Conservation (phyloP, 2,113 vertebrate genomes). For the Podilymbus podiceps region DNA sequence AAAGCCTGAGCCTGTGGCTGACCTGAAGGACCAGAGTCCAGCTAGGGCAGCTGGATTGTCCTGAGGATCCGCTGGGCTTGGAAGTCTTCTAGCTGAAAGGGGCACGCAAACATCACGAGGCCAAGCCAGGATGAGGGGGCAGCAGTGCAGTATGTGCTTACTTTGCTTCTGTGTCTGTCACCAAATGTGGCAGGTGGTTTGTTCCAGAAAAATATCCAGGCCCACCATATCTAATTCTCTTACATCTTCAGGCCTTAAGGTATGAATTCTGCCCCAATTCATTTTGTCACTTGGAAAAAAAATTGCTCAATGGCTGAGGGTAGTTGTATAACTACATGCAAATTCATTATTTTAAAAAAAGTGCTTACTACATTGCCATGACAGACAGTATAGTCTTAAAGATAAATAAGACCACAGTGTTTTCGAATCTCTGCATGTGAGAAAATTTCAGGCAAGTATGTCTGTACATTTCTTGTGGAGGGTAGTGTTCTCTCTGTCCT, state of each 20-base stretch:
- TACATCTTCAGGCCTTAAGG: neutral
- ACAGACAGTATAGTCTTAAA: neutral
- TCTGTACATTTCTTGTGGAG: neutral
- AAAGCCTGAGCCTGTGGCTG: neutral
- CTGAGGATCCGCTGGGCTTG: neutral
- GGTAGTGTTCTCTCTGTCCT: neutral
- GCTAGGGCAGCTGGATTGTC: neutral
- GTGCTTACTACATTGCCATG: neutral
- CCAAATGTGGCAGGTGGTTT: neutral
- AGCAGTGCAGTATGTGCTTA: neutral
- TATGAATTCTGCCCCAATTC: neutral
- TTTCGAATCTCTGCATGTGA: neutral
- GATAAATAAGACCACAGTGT: neutral
- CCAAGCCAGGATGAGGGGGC: too few relatives aligned
- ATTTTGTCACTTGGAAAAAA: neutral
- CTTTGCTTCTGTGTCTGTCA: neutral
- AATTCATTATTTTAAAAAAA: neutral
- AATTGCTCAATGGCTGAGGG: neutral
- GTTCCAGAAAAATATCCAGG: neutral
- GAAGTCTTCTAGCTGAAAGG: neutral
- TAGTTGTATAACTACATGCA: neutral
- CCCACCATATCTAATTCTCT: neutral
- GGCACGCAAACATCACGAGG: accelerated
- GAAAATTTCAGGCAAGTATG: neutral
- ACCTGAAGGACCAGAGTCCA: neutral